These are phyloP conservation scores for Prionailurus bengalensis DNA, from an alignment of 2,113 vertebrate species.

Conservation along the genomic window DNA sequence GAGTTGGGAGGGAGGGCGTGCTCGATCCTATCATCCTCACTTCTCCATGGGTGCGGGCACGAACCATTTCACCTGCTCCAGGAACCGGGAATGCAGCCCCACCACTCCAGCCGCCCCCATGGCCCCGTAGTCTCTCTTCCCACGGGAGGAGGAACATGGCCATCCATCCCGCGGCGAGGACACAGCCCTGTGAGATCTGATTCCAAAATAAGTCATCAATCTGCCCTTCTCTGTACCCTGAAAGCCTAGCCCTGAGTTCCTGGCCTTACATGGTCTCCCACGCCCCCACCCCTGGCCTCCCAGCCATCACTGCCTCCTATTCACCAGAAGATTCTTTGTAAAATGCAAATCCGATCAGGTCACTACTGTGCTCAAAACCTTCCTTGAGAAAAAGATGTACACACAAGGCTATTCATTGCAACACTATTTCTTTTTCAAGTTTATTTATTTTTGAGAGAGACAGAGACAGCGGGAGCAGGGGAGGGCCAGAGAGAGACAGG, in stretches of 20 bases:
- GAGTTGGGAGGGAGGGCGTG: too few species aligned
- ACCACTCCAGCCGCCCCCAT: neutral
- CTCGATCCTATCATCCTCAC: neutral
- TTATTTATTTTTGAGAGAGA: too few species aligned
- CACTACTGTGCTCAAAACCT: neutral
- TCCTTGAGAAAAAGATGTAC: neutral
- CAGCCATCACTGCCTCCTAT: neutral
- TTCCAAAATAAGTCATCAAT: neutral
- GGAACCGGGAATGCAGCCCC: neutral
- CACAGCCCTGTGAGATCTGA: neutral
- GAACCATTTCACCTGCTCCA: neutral
- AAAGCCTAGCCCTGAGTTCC: neutral
- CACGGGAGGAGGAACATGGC: neutral
- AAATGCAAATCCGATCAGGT: neutral
- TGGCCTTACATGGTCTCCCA: neutral
- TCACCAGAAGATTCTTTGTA: neutral
- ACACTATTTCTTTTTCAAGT: neutral
- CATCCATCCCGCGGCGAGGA: neutral
- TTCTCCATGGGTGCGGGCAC: neutral
- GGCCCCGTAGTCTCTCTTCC: neutral
- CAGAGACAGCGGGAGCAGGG: too few species aligned
- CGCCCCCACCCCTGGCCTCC: neutral
- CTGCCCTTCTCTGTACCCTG: neutral
- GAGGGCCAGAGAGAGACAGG: too few species aligned
- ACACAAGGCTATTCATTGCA: neutral